Evolutionary conservation across 1,140 invertebrate species (phyloP).

Genomic region (Drosophila lacteicornis): DNA sequence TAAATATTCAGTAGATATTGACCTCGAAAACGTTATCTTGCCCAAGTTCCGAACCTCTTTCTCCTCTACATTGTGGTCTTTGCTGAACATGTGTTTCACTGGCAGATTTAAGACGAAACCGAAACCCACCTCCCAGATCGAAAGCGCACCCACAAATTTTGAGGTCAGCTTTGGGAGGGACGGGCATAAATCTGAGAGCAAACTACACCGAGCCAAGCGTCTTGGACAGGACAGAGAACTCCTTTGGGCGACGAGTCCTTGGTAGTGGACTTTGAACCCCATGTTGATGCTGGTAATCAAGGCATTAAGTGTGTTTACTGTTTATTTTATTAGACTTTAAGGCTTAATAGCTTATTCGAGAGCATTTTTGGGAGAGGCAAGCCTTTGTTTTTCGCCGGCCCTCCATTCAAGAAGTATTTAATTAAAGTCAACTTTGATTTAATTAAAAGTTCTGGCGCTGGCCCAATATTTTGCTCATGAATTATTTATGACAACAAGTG

Average conservation of each 20-base stretch:
- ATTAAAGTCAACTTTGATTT: conserved; percentile 79
- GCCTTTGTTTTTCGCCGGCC: conserved; percentile 41
- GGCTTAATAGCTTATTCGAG: conserved; percentile 73
- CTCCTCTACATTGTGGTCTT: conserved; percentile 5
- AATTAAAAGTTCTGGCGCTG: conserved; percentile 70
- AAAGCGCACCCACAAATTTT: conserved; percentile 54
- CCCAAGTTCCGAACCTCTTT: neutral
- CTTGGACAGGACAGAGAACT: conserved; percentile 36
- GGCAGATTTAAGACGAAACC: conserved; percentile 45
- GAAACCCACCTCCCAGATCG: neutral
- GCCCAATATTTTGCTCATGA: conserved; percentile 52
- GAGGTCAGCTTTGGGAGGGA: conserved; percentile 54
- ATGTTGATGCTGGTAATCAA: conserved; percentile 77
- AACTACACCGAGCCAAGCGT: conserved; percentile 33
- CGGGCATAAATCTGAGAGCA: conserved; percentile 64
- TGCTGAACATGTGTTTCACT: conserved; percentile 43
- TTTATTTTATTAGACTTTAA: conserved; percentile 83
- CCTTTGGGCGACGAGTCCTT: conserved; percentile 26
- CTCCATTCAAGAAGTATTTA: conserved; percentile 63
- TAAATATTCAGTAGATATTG: neutral
- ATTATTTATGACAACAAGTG: conserved; percentile 69
- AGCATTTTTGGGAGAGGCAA: conserved; percentile 18
- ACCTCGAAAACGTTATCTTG: neutral
- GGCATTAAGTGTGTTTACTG: conserved; percentile 83
- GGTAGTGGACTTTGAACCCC: conserved; percentile 46